phyloP scores from a whole-genome alignment of 1,140 invertebrate genomes.

The Acromyrmex charruanus region DNA sequence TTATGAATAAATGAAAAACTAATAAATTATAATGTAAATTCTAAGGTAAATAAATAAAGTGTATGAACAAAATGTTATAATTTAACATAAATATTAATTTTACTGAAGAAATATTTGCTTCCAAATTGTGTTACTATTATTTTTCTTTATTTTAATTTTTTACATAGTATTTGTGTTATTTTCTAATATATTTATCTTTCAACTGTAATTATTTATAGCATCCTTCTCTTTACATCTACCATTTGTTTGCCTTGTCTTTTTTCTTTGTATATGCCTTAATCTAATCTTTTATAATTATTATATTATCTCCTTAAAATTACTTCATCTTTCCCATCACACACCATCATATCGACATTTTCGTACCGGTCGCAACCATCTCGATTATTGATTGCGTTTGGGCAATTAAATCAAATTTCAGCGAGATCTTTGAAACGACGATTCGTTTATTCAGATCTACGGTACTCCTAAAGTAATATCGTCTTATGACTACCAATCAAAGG shows the following conservation, averaged over 20 bases:
- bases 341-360: not conserved
- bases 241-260: not conserved
- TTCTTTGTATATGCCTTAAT: not conserved
- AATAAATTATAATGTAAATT: too few species aligned
- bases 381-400: slow-evolving; percentile 39
- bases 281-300: not conserved
- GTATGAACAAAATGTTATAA: too few species aligned
- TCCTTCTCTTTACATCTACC: too few species aligned
- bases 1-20: too few species aligned
- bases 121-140: too few species aligned
- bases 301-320: not conserved
- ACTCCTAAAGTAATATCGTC: slow-evolving; percentile 42
- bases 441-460: slow-evolving; percentile 32
- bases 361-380: not conserved
- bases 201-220: not conserved
- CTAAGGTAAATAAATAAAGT: too few species aligned
- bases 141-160: too few species aligned
- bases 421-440: slow-evolving; percentile 9
- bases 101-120: too few species aligned
- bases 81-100: too few species aligned
- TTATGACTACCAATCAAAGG: slow-evolving; percentile 54
- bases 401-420: slow-evolving; percentile 54
- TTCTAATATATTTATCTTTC: too few species aligned
- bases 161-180: too few species aligned
- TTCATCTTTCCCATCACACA: not conserved